phyloP scores from a whole-genome alignment of 1,140 invertebrate species.

The Drosophila bocki region DNA sequence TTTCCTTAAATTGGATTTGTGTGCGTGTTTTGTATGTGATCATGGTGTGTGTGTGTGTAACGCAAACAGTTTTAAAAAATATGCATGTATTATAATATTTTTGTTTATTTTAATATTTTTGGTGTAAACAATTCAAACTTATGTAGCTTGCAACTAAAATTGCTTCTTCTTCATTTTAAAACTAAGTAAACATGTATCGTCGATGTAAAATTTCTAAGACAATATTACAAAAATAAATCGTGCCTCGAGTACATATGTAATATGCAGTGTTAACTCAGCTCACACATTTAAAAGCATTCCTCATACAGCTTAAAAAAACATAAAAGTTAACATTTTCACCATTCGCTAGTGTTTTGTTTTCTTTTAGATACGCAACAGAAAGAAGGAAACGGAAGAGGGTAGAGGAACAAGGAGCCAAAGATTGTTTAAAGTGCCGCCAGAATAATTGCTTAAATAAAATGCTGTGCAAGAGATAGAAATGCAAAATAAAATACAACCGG shows the following conservation, averaged over 20 bases:
- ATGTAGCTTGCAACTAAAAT: conserved; percentile 74
- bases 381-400: neutral
- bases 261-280: conserved; percentile 47
- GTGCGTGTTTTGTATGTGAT: conserved; percentile 27
- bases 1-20: conserved; percentile 19
- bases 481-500: conserved; percentile 73
- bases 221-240: conserved; percentile 67
- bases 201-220: conserved; percentile 63
- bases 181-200: conserved; percentile 79
- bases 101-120: conserved; percentile 82
- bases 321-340: conserved; percentile 63
- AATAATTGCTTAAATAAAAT: conserved; percentile 47
- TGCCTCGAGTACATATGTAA: conserved; percentile 58
- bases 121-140: conserved; percentile 81
- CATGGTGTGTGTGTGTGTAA: conserved; percentile 40
- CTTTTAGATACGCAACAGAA: conserved; percentile 25
- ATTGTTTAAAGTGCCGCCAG: conserved; percentile 45
- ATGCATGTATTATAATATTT: conserved; percentile 51
- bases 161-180: conserved; percentile 60
- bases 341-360: conserved; percentile 51
- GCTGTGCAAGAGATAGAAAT: conserved; percentile 68
- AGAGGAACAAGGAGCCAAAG: conserved; percentile 20
- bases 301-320: conserved; percentile 49
- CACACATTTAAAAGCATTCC: conserved; percentile 67
- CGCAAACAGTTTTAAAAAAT: conserved; percentile 57